Evolutionary conservation across 1,140 invertebrate species (phyloP).

Genomic region (Saccostrea glomerata): DNA sequence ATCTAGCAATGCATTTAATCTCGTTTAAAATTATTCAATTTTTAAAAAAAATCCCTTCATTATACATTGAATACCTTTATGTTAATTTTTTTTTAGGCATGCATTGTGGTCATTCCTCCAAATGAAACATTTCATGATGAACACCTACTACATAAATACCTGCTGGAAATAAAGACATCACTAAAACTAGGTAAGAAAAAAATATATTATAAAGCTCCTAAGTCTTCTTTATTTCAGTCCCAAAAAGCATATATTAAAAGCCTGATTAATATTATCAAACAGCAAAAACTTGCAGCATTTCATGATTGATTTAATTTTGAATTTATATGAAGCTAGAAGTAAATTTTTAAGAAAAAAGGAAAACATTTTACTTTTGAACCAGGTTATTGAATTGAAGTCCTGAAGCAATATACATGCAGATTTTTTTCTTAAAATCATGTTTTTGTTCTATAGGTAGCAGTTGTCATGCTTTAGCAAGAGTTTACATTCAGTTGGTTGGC

Average conservation of each 20-base stretch:
- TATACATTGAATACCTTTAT: too few relatives aligned
- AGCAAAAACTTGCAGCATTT: background rate
- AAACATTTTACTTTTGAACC: too few relatives aligned
- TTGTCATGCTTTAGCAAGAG: background rate
- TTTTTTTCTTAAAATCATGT: background rate
- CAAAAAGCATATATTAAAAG: too few relatives aligned
- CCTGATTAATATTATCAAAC: too few relatives aligned
- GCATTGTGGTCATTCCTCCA: constrained; percentile 11
- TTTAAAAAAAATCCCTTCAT: too few relatives aligned
- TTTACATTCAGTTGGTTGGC: constrained; percentile 15
- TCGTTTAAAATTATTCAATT: too few relatives aligned
- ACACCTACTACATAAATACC: background rate
- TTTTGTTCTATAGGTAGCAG: background rate
- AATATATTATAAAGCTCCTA: background rate
- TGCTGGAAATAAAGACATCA: constrained; percentile 10
- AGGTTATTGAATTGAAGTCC: background rate
- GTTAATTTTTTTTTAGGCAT: background rate
- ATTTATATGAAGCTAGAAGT: background rate
- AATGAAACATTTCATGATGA: constrained; percentile 9
- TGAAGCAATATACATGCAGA: background rate
- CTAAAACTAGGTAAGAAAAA: background rate
- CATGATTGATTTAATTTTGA: background rate
- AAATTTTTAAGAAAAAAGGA: background rate
- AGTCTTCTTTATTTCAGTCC: too few relatives aligned
- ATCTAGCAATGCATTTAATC: too few relatives aligned